Conservation (phyloP, 2,797 vertebrate species). For the Oryzias dopingdopingensis region DNA sequence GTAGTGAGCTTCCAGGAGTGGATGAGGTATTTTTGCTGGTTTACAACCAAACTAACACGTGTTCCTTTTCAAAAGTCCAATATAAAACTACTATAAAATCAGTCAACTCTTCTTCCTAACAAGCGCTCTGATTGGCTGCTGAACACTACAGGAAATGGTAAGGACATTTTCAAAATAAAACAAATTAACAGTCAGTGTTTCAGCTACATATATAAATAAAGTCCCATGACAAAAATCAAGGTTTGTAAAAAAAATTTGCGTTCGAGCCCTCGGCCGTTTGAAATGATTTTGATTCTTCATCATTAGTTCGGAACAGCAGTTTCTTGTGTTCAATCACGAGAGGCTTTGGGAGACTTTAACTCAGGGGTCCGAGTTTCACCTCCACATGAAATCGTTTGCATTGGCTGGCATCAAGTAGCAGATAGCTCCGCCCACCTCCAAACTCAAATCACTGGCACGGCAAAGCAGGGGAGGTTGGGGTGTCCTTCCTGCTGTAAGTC, state of each 20-base stretch:
- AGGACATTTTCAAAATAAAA: conserved; percentile 37
- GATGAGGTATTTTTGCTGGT: conserved; percentile 70
- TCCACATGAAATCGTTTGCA: conserved; percentile 81
- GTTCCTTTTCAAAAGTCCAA: conserved; percentile 16
- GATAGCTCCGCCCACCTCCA: conserved; percentile 19
- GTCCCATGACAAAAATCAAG: conserved; percentile 61
- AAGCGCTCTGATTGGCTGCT: conserved; percentile 63
- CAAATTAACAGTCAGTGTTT: conserved; percentile 38
- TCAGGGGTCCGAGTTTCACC: neutral
- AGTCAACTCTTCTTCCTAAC: conserved; percentile 14
- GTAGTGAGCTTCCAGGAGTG: conserved; percentile 36
- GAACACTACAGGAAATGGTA: conserved; percentile 44
- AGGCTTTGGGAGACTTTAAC: conserved; percentile 70
- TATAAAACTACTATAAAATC: conserved; percentile 61
- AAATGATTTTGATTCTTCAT: conserved; percentile 77
- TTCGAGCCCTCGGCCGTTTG: conserved; percentile 48
- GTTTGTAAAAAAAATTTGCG: conserved; percentile 42
- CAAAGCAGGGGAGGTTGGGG: conserved; percentile 6
- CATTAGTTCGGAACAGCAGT: conserved; percentile 22
- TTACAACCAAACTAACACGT: conserved; percentile 45
- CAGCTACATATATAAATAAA: conserved; percentile 66
- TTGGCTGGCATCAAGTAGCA: conserved; percentile 87
- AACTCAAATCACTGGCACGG: conserved; percentile 20
- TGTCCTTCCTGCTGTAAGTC: neutral
- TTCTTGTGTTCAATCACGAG: conserved; percentile 47